Evolutionary conservation across 2,113 vertebrate species (phyloP).

Genomic region (Nestor notabilis): DNA sequence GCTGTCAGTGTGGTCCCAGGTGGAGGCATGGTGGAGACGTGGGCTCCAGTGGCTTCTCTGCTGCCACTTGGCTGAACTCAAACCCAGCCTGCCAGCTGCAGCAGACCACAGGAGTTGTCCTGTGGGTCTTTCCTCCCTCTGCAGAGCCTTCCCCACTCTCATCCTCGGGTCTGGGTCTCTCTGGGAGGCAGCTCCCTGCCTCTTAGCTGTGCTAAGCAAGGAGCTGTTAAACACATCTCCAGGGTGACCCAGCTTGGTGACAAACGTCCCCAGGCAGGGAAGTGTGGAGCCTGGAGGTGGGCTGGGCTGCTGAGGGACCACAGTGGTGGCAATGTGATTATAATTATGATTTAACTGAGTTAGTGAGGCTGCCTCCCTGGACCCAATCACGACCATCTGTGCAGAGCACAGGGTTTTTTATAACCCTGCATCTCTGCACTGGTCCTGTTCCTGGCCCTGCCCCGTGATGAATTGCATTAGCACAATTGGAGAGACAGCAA

Average conservation of each 20-base stretch:
- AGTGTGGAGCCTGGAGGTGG: background rate
- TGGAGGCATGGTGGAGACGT: background rate
- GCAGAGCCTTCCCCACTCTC: background rate
- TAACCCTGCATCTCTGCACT: background rate
- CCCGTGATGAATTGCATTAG: background rate
- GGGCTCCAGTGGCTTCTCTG: background rate
- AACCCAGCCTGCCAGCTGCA: background rate
- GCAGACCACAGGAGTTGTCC: background rate
- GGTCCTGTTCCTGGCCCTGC: background rate
- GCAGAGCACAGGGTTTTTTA: background rate
- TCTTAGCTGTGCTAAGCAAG: background rate
- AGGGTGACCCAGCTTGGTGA: background rate
- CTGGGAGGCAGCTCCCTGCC: background rate
- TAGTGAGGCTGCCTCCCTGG: background rate
- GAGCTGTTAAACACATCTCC: background rate
- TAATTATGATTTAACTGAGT: background rate
- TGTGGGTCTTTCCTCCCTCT: background rate
- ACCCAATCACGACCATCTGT: background rate
- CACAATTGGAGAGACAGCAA: background rate
- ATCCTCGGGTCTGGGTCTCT: accelerated
- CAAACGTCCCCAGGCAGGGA: accelerated
- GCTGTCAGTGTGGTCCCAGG: background rate
- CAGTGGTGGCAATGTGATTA: background rate
- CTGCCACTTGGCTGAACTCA: background rate
- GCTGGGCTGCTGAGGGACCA: background rate